Evolutionary conservation across 1,140 invertebrate species (phyloP).

Genomic region (Drosophila erecta): DNA sequence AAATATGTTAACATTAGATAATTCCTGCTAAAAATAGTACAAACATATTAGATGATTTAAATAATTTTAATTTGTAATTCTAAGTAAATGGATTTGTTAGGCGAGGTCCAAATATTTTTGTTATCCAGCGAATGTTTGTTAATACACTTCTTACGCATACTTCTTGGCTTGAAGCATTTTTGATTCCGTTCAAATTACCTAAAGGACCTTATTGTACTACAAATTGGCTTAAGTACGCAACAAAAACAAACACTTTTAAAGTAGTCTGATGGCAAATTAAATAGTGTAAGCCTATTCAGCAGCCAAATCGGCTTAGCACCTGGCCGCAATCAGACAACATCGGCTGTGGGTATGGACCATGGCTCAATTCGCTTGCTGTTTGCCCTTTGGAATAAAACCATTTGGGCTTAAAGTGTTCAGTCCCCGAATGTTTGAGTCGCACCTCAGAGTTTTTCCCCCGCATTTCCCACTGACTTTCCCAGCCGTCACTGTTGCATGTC

Average conservation of each 20-base stretch:
- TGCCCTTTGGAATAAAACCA: constrained; percentile 24
- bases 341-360: constrained; percentile 7
- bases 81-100: no score
- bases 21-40: background rate
- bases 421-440: constrained; percentile 42
- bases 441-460: constrained; percentile 2
- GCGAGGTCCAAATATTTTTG: background rate
- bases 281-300: constrained; percentile 34
- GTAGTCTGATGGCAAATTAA: constrained; percentile 21
- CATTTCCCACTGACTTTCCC: constrained; percentile 6
- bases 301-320: constrained; percentile 44
- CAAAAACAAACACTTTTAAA: background rate
- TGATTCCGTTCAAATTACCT: no score
- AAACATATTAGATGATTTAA: no score
- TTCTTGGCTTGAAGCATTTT: background rate
- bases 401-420: constrained; percentile 52
- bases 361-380: constrained; percentile 23
- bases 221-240: background rate
- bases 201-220: background rate
- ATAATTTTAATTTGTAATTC: background rate
- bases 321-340: constrained; percentile 26
- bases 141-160: no score
- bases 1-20: no score
- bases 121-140: no score
- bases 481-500: constrained; percentile 19